Evolutionary conservation across 1,140 invertebrate genomes (phyloP), one percentile per base, ranked within the genome.

Genomic region (Ooceraea biroi): DNA sequence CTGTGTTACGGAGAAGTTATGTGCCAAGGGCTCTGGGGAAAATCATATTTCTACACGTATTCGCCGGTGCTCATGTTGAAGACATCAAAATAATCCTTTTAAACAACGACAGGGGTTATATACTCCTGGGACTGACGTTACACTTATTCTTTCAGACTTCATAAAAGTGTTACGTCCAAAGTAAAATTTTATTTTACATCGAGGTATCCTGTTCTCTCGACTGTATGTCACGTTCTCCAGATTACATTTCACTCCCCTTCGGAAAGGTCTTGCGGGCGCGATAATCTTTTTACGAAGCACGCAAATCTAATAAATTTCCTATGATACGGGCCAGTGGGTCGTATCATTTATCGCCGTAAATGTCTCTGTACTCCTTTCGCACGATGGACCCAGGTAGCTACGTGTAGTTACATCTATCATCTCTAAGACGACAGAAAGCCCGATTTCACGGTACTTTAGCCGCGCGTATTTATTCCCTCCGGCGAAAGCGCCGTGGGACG

Each of bases 71-170:
- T 86, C 55, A 46, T 50, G 71, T 66, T 73, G 60, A 50, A 66
- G 52, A 68, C 52, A 87, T 80, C 71, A 69, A 73, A 87, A 84
- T 88, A 88, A 88, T 88, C 85, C 65, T 30, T 87, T 86, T 84
- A 74, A 84, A 69, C 82, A 85, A 63, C 61, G 77, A 72, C 72
- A 72, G 57, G 48, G 36, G 52, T 50, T 27, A 14, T 71, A 52
- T 52, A 17, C 36, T 50, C 12, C 1, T 17, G 11, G 1, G 65
- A 27, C 44, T 61, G 76, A 57, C 48, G 78, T 74, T 82, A 71
- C 61, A 65, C 72, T 74, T 76, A 65, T 74, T 69, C 50, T 55
- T 44, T 41, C 50, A 57, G 61, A 55, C 25, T 17, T 60, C 71
- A 52, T 50, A 85, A 69, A 86, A 82, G 46, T 82, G 57, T 52